Conservation (phyloP, 1,140 invertebrate genomes). For the Apis dorsata region DNA sequence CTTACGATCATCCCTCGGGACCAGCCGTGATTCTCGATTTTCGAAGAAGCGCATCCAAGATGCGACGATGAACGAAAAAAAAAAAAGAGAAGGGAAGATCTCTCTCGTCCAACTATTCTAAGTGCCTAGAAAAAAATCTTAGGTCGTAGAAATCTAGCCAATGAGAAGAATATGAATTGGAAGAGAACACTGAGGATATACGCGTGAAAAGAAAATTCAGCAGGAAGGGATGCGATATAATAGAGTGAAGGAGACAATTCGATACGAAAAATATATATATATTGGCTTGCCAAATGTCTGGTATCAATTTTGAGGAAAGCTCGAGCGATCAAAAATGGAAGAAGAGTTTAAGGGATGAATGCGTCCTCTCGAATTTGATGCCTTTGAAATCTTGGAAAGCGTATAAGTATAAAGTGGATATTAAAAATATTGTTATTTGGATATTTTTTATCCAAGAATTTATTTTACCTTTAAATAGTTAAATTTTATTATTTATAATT, state of each 20-base stretch:
- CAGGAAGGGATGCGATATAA: neutral
- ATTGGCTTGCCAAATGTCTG: neutral
- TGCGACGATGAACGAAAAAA: neutral
- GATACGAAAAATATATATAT: neutral
- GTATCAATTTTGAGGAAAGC: neutral
- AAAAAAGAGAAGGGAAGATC: neutral
- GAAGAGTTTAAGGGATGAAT: neutral
- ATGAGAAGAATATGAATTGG: neutral
- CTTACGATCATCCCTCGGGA: neutral
- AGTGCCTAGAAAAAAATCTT: neutral
- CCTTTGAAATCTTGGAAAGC: constrained; percentile 2
- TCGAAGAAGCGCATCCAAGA: too few relatives aligned
- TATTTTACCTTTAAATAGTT: too few relatives aligned
- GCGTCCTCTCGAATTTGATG: neutral
- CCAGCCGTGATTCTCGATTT: neutral
- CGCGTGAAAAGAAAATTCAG: neutral
- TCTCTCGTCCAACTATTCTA: too few relatives aligned
- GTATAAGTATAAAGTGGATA: neutral
- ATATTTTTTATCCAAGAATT: neutral
- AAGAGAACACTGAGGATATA: neutral
- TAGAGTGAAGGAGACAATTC: neutral
- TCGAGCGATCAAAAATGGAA: neutral
- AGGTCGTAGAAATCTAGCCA: neutral
- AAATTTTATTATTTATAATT: too few relatives aligned
- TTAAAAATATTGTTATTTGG: neutral